Base-by-base conservation (phyloP, 2,797 vertebrate species). In the Sparus aurata region DNA sequence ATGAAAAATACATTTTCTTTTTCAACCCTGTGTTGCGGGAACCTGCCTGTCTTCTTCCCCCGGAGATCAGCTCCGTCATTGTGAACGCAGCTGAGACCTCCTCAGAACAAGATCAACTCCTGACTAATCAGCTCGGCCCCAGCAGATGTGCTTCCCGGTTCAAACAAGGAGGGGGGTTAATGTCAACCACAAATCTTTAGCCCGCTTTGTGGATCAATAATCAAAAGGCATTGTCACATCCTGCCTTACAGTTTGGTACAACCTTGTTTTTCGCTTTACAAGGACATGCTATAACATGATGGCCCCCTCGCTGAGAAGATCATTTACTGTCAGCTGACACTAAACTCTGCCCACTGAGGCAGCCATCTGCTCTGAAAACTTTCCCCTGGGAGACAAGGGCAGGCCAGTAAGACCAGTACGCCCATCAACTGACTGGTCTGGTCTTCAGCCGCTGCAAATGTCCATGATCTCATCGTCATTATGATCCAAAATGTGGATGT, bases 271-370 rank as follows among this genome's bases (percentile, higher is more conserved):
- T 77, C 17, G 2, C 43, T 80, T 83, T 85, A 65, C 60, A 76
- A 83, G 58, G 69, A 81, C 79, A 73, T 68, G 59, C 54, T 69
- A 16, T 7, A 73, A 82, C 63, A 54, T 55, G 65, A 43, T 41
- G 72, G 66, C 72, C 77, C 69, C 38, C 83, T 63, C 11, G 41
- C 82, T 86, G 88, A 50, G 77, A 82, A 74, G 60, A 82, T 87
- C 75, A 89, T 88, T 87, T 77, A 73, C 88, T 87, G 88, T 90
- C 85, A 86, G 80, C 73, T 85, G 69, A 86, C 81, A 77, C 71
- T 89, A 43, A 85, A 67, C 71, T 74, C 82, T 57, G 25, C 74
- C 77, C 71, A 87, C 70, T 12, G 73, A 83, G 76, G 86, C 60
- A 41, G 82, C 89, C 88, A 91, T 88, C 86, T 92, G 90, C 73